These are phyloP conservation scores for Cavia porcellus DNA, from an alignment of 2,113 vertebrate species.

Conservation along the genomic window DNA sequence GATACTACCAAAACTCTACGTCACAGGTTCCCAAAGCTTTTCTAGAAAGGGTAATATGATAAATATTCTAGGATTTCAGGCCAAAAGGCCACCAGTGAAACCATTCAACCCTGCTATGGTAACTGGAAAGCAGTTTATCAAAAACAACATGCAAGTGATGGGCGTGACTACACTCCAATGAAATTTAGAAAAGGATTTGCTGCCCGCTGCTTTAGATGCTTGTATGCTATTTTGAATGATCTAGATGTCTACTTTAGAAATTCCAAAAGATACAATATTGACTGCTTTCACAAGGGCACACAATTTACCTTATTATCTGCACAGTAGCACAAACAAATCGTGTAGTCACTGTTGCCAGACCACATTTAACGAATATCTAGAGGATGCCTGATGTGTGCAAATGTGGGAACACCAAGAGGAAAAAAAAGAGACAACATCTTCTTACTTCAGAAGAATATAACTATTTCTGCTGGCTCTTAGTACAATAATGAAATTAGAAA, in stretches of 20 bases:
- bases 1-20: not conserved
- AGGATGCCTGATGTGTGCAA: conserved; percentile 36
- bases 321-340: conserved; percentile 55
- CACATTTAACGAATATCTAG: conserved; percentile 65
- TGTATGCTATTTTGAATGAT: not conserved
- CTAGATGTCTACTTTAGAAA: conserved; percentile 4
- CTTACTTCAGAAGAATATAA: conserved; percentile 81
- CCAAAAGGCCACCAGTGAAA: not conserved
- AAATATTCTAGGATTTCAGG: not conserved
- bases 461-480: conserved; percentile 79
- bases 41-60: not conserved
- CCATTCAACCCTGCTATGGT: not conserved
- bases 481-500: conserved; percentile 78
- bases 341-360: conserved; percentile 35
- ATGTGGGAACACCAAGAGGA: conserved; percentile 13
- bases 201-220: not conserved
- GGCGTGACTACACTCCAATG: not conserved
- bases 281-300: not conserved
- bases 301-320: not conserved
- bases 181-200: not conserved
- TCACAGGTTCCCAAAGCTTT: not conserved
- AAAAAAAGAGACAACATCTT: conserved; percentile 65
- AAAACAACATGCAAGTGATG: not conserved
- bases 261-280: not conserved
- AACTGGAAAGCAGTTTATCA: not conserved